These are phyloP conservation scores for Prunella himalayana DNA, from an alignment of 2,113 vertebrate species.

Conservation along the genomic window DNA sequence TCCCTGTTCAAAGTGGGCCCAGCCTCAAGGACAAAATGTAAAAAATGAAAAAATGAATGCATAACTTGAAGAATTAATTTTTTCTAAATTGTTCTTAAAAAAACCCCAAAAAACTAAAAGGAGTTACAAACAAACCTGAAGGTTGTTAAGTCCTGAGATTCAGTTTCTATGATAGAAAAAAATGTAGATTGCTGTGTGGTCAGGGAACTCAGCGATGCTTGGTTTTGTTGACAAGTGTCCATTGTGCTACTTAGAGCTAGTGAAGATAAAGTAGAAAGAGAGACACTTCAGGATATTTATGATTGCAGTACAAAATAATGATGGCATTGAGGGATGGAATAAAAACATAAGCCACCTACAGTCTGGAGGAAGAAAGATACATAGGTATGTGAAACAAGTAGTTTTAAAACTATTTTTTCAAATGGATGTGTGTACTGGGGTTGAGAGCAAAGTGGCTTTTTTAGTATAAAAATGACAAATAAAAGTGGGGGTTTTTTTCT, in stretches of 20 bases:
- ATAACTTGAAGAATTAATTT: background rate
- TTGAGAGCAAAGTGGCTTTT: background rate
- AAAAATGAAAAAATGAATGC: background rate
- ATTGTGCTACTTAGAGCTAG: background rate
- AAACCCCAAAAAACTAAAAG: background rate
- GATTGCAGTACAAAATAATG: background rate
- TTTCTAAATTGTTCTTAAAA: background rate
- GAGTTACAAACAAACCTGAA: background rate
- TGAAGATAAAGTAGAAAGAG: background rate
- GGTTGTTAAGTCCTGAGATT: background rate
- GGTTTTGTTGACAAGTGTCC: background rate
- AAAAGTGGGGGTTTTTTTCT: accelerated
- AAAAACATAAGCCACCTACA: background rate
- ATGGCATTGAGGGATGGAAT: background rate
- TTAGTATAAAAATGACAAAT: background rate
- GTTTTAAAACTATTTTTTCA: background rate
- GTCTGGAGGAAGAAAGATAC: background rate
- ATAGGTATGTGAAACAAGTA: background rate
- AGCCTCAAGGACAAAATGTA: background rate
- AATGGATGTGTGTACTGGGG: background rate
- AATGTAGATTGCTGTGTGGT: background rate
- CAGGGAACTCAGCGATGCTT: background rate
- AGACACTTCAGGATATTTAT: background rate
- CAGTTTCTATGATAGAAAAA: background rate
- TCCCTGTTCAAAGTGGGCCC: background rate